Conservation (phyloP, 2,888 invertebrate genomes). For the Chloroclystis v-ata region DNA sequence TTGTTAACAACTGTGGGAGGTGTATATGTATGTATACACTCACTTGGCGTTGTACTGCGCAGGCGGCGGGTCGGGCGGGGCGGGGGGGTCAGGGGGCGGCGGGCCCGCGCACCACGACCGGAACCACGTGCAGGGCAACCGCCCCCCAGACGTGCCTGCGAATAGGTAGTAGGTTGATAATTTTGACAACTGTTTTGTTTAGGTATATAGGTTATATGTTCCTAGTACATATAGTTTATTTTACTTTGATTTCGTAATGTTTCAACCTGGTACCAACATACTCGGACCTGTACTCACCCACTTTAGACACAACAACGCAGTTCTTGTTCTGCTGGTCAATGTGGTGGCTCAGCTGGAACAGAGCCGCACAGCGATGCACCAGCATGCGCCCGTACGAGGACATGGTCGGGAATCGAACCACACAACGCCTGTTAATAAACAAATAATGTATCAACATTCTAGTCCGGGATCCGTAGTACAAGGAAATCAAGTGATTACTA, state of each 20-base stretch:
- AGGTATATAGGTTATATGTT: no score
- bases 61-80: constrained; percentile 36
- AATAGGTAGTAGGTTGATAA: no score
- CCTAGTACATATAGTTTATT: no score
- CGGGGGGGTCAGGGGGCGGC: constrained; percentile 59
- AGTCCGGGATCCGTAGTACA: no score
- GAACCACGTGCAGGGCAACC: constrained; percentile 67
- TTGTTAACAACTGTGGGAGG: no score
- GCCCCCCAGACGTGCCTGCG: constrained; percentile 62
- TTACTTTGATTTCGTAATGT: no score
- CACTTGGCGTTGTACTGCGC: constrained; percentile 48
- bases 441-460: neutral
- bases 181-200: no score
- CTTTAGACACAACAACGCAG: constrained; percentile 91
- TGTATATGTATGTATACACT: no score
- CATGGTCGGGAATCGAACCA: constrained; percentile 93
- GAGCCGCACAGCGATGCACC: constrained; percentile 94
- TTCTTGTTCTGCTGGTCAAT: constrained; percentile 89
- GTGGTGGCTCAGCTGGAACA: constrained; percentile 96
- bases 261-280: no score
- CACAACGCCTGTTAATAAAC: constrained; percentile 76
- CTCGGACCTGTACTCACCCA: constrained; percentile 66
- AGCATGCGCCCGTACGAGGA: constrained; percentile 97
- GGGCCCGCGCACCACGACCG: constrained; percentile 62
- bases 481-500: no score